phyloP scores from a whole-genome alignment of 2,113 vertebrate species.

The Sinocyclocheilus rhinocerous region DNA sequence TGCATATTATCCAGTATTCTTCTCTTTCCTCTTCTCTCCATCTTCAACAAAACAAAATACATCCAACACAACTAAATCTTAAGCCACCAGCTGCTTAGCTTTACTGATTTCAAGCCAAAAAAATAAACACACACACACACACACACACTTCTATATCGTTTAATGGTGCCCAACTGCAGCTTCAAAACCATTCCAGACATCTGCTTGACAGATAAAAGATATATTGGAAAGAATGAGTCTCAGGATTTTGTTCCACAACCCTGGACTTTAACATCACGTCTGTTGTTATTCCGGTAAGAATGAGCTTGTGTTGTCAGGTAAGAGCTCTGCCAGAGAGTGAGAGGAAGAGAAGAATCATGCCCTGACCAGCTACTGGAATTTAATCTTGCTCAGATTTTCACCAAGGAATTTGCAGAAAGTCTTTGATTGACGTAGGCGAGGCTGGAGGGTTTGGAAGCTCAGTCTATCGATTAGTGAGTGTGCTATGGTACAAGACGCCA shows the following conservation, averaged over 20 bases:
- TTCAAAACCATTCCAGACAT: slow-evolving; percentile 44
- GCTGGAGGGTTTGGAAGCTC: not conserved
- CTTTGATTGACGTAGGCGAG: slow-evolving; percentile 25
- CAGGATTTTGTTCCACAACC: slow-evolving; percentile 37
- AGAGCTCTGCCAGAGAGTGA: slow-evolving; percentile 33
- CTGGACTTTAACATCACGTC: slow-evolving; percentile 30
- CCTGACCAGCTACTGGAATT: slow-evolving; percentile 71
- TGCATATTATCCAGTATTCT: slow-evolving; percentile 58
- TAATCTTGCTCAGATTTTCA: slow-evolving; percentile 58
- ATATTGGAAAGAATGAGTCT: slow-evolving; percentile 44
- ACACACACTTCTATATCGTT: not conserved
- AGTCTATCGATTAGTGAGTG: not conserved
- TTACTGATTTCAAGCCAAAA: not conserved
- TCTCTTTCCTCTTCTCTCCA: slow-evolving; percentile 27
- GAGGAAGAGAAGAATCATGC: slow-evolving; percentile 64
- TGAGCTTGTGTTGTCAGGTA: slow-evolving; percentile 9
- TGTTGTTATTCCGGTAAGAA: slow-evolving; percentile 39
- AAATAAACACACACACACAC: not conserved
- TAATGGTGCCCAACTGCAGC: slow-evolving; percentile 15
- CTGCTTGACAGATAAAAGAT: slow-evolving; percentile 53
- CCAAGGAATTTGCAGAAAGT: slow-evolving; percentile 51
- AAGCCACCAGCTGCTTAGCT: slow-evolving; percentile 17
- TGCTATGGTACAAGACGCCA: not conserved
- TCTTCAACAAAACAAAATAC: not conserved
- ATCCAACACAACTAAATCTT: slow-evolving; percentile 55